phyloP scores from a whole-genome alignment of 2,113 vertebrate species.

The Marmota flaviventris region DNA sequence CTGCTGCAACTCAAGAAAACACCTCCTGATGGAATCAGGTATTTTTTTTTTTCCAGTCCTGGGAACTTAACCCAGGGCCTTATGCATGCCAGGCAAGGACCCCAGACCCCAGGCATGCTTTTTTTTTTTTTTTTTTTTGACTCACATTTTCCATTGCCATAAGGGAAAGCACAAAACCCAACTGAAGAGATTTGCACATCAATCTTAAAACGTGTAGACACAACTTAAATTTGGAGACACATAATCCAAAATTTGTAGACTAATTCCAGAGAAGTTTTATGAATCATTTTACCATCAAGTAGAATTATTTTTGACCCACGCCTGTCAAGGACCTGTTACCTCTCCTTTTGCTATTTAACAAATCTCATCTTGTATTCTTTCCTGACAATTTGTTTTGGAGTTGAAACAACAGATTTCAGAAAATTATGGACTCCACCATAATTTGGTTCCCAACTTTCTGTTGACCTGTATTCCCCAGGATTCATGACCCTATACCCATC shows the following conservation, averaged over 20 bases:
- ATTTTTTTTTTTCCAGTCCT: not conserved
- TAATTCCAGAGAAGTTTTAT: not conserved
- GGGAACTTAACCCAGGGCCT: too few relatives aligned
- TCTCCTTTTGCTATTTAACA: not conserved
- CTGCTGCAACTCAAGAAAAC: not conserved
- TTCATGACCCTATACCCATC: not conserved
- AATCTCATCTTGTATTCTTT: not conserved
- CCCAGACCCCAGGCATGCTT: not conserved
- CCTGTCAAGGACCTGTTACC: not conserved
- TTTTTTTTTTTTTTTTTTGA: not conserved
- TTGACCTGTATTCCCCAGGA: not conserved
- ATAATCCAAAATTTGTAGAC: not conserved
- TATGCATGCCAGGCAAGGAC: too few relatives aligned
- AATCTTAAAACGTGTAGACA: too few relatives aligned
- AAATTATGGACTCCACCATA: not conserved
- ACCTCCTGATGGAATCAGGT: not conserved
- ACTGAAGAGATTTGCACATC: not conserved
- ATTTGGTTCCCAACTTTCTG: not conserved
- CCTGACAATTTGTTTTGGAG: not conserved
- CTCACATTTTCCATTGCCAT: not conserved
- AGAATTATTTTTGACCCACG: not conserved
- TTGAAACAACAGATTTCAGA: not conserved
- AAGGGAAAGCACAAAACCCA: not conserved
- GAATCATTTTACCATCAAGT: not conserved
- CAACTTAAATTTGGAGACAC: not conserved